Evolutionary conservation across 1,140 invertebrate genomes (phyloP), one percentile per base, ranked within the genome.

Genomic region (Lordiphosa stackelbergi): DNA sequence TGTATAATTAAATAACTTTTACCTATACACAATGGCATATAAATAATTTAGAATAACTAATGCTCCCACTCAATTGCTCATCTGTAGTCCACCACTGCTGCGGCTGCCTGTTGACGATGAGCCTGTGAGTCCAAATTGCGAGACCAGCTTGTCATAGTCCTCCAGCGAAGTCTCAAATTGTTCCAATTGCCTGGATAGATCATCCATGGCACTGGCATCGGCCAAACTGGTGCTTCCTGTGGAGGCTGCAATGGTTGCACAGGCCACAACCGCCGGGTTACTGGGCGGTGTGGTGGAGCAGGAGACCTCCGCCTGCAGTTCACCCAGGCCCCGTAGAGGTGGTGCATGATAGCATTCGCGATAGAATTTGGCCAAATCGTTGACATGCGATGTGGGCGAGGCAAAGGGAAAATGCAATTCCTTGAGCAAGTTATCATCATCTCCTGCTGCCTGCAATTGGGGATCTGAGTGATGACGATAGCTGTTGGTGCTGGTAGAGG

Each of bases 281-380:
- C 24, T 36, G 64, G 49, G 47, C 41, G 35, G 93, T 91, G 93
- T 91, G 64, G 64, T 56, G 13, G 51, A 22, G 40, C 51, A 31
- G 31, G 47, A 38, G 11, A 56, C 59, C 24, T 62, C 85, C 6
- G 69, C 58, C 16, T 79, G 74, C 8, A 92, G 88, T 58, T 93
- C 91, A 69, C 92, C 93, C 9, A 91, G 90, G 4, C 85, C 85
- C 35, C 91, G 90, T 24, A 95, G 87, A 31, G 91, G 91, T 0
- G 94, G 94, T 5, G 94, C 94, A 73, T 90, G 91, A 87, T 94
- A 93, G 88, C 94, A 95, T 72, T 95, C 93, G 4, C 92, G 89
- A 88, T 94, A 95, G 88, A 95, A 95, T 52, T 91, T 90, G 35
- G 93, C 93, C 52, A 96, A 88, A 85, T 95, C 94, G 53, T 90